Evolutionary conservation across 2,888 invertebrate genomes (phyloP).

Genomic region (Lasioglossum vierecki): DNA sequence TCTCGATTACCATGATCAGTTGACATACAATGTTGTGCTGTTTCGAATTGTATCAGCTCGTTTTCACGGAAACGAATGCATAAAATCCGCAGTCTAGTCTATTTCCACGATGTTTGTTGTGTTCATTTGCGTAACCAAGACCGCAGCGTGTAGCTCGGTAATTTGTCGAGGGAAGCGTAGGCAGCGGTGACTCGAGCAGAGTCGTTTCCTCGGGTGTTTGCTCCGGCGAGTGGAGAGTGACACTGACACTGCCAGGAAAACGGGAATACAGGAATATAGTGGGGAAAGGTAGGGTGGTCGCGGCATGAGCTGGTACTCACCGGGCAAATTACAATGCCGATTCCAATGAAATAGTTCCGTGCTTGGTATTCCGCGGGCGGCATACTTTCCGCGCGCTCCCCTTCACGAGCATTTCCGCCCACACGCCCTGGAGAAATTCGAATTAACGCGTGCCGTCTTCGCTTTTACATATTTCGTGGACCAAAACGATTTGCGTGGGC

Average conservation of each 20-base stretch:
- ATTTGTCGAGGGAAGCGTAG: neutral
- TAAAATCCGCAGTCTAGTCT: neutral
- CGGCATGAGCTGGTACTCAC: neutral
- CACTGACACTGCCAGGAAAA: neutral
- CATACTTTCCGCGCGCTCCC: slow-evolving; percentile 24
- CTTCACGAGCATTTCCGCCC: neutral
- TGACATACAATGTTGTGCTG: too few relatives aligned
- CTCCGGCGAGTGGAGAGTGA: neutral
- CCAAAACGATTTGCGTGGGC: neutral
- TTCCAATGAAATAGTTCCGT: slow-evolving; percentile 26
- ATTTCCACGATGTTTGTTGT: neutral
- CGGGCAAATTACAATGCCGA: slow-evolving; percentile 16
- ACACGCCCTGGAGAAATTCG: slow-evolving; percentile 7
- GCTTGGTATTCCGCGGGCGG: slow-evolving; percentile 10
- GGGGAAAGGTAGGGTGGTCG: neutral
- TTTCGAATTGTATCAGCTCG: neutral
- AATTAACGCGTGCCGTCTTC: slow-evolving; percentile 2
- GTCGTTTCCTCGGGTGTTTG: neutral
- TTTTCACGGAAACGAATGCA: neutral
- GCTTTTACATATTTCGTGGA: slow-evolving; percentile 1
- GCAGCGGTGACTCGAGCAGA: neutral
- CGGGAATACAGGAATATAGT: neutral
- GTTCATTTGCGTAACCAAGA: neutral
- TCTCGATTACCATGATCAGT: too few relatives aligned
- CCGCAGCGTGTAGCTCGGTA: neutral